phyloP scores from a whole-genome alignment of 2,888 invertebrate genomes.

The Lasioglossum leucozonium region DNA sequence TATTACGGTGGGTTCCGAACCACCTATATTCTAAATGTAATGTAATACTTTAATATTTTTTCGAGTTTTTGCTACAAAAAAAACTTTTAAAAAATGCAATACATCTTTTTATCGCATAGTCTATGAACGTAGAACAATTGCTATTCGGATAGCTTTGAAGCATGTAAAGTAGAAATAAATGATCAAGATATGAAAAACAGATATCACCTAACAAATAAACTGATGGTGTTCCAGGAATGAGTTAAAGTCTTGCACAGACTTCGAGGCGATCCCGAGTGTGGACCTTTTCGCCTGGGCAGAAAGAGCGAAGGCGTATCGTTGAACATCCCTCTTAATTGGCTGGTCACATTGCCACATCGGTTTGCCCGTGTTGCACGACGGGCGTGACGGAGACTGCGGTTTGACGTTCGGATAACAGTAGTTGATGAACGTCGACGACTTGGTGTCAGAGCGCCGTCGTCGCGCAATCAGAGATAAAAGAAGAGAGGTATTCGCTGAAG shows the following conservation, averaged over 20 bases:
- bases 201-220: neutral
- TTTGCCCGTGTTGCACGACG: slow-evolving; percentile 58
- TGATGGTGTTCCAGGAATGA: slow-evolving; percentile 86
- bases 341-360: slow-evolving; percentile 77
- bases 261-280: slow-evolving; percentile 84
- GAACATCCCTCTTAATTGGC: slow-evolving; percentile 77
- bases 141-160: too few relatives aligned
- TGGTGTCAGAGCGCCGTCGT: neutral
- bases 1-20: too few relatives aligned
- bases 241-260: slow-evolving; percentile 85
- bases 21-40: too few relatives aligned
- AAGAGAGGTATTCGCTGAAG: neutral
- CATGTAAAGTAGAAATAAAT: neutral
- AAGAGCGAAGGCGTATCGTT: slow-evolving; percentile 82
- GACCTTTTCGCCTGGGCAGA: slow-evolving; percentile 83
- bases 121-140: too few relatives aligned
- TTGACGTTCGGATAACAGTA: slow-evolving; percentile 3
- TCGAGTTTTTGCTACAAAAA: too few relatives aligned
- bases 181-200: neutral
- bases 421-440: slow-evolving; percentile 15
- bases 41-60: too few relatives aligned
- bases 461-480: neutral
- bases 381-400: slow-evolving; percentile 33
- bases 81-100: too few relatives aligned
- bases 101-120: too few relatives aligned